Conservation (phyloP, 2,888 invertebrate species). For the Hetaerina titia region DNA sequence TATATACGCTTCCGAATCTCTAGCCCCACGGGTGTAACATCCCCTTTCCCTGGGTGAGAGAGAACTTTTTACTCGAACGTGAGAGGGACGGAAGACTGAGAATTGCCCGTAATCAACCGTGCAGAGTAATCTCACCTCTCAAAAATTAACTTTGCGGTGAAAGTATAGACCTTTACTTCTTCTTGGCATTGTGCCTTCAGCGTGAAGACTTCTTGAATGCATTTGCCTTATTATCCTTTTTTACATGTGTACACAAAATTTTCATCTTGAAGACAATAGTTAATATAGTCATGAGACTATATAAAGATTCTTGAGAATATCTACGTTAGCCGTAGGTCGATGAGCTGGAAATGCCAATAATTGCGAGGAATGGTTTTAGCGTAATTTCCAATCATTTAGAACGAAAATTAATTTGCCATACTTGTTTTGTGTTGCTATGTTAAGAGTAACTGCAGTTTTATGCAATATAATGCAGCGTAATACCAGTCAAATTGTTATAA, state of each 20-base stretch:
- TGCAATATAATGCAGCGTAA: too few relatives aligned
- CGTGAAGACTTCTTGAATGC: neutral
- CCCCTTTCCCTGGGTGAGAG: constrained; percentile 7
- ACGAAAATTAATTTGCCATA: too few relatives aligned
- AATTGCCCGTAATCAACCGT: constrained; percentile 25
- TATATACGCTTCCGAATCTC: constrained; percentile 24
- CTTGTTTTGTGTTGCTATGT: too few relatives aligned
- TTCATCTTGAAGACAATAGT: neutral
- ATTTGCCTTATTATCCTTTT: neutral
- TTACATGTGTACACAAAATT: neutral
- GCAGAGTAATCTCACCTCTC: neutral
- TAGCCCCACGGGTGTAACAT: neutral
- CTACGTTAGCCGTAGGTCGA: too few relatives aligned
- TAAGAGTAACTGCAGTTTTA: too few relatives aligned
- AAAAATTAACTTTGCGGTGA: constrained; percentile 2
- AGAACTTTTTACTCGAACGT: neutral
- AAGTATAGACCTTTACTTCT: neutral
- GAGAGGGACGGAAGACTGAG: neutral
- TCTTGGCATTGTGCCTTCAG: constrained; percentile 18
- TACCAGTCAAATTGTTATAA: too few relatives aligned
- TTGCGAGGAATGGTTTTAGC: too few relatives aligned
- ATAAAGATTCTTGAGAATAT: too few relatives aligned
- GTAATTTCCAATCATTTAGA: too few relatives aligned
- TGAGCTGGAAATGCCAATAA: too few relatives aligned
- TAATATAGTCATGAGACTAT: neutral